phyloP scores from a whole-genome alignment of 2,113 vertebrate genomes.

The Plotosus lineatus region DNA sequence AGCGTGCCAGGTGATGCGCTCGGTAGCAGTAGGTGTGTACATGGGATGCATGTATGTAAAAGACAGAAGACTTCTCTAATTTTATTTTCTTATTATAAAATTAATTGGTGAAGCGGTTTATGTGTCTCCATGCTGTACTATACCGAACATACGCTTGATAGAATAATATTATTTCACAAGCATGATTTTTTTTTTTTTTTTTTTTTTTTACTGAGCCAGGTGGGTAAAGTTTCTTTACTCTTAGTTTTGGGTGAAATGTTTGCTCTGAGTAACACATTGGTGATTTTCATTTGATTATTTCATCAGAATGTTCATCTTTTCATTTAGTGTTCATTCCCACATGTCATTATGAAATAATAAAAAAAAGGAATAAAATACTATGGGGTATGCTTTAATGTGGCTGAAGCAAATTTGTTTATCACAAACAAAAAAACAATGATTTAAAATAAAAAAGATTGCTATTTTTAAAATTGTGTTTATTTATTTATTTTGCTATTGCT shows the following conservation, averaged over 20 bases:
- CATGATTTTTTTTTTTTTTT: too few species aligned
- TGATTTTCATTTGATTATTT: slow-evolving; percentile 1
- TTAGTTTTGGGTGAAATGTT: not conserved
- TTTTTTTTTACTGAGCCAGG: slow-evolving; percentile 8
- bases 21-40: slow-evolving; percentile 48
- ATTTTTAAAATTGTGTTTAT: too few species aligned
- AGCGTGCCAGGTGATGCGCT: slow-evolving; percentile 53
- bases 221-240: not conserved
- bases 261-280: not conserved
- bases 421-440: too few species aligned
- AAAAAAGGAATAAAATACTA: not conserved
- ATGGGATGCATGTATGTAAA: slow-evolving; percentile 23
- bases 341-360: not conserved
- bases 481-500: too few species aligned
- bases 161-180: not conserved
- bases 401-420: not conserved
- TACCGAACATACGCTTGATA: not conserved
- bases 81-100: not conserved
- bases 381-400: not conserved
- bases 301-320: not conserved
- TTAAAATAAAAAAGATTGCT: too few species aligned
- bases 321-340: not conserved
- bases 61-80: not conserved
- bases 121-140: not conserved
- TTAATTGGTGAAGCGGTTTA: not conserved